phyloP scores from a whole-genome alignment of 1,140 invertebrate species.

The Theocolax elegans region DNA sequence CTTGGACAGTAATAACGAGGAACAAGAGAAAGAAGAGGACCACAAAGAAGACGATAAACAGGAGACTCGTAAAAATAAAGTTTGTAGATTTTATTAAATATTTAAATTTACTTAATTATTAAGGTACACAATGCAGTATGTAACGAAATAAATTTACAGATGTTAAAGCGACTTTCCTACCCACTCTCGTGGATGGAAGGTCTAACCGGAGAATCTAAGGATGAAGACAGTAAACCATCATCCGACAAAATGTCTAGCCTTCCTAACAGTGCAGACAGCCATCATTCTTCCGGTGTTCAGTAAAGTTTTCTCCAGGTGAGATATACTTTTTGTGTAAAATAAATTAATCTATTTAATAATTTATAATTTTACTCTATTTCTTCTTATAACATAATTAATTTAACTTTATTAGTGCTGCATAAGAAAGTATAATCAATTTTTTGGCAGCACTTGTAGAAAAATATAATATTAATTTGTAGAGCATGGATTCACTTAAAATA shows the following conservation, averaged over 20 bases:
- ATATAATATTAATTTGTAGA: neutral
- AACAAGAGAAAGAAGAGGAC: slow-evolving; percentile 62
- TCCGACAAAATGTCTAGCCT: slow-evolving; percentile 67
- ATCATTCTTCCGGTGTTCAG: slow-evolving; percentile 83
- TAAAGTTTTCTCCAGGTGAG: slow-evolving; percentile 88
- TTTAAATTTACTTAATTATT: too few relatives aligned
- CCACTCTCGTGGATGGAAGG: slow-evolving; percentile 94
- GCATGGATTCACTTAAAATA: neutral
- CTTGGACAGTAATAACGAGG: slow-evolving; percentile 72
- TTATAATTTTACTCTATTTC: slow-evolving; percentile 2
- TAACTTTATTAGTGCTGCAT: neutral
- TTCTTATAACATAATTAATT: neutral
- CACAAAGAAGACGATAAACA: slow-evolving; percentile 67
- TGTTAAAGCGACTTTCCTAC: slow-evolving; percentile 90
- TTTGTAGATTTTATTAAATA: slow-evolving; percentile 43
- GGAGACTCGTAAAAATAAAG: slow-evolving; percentile 69
- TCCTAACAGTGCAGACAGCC: slow-evolving; percentile 74
- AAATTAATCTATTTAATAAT: slow-evolving; percentile 1
- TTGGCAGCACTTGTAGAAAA: slow-evolving; percentile 11
- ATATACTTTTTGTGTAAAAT: neutral
- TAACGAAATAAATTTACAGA: slow-evolving; percentile 67
- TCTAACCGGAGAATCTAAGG: slow-evolving; percentile 74
- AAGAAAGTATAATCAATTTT: slow-evolving; percentile 15
- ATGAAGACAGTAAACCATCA: slow-evolving; percentile 65
- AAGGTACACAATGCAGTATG: too few relatives aligned